Evolutionary conservation across 2,888 invertebrate genomes (phyloP), one percentile per base, ranked within the genome.

Genomic region (Drepanosiphum platanoidis): DNA sequence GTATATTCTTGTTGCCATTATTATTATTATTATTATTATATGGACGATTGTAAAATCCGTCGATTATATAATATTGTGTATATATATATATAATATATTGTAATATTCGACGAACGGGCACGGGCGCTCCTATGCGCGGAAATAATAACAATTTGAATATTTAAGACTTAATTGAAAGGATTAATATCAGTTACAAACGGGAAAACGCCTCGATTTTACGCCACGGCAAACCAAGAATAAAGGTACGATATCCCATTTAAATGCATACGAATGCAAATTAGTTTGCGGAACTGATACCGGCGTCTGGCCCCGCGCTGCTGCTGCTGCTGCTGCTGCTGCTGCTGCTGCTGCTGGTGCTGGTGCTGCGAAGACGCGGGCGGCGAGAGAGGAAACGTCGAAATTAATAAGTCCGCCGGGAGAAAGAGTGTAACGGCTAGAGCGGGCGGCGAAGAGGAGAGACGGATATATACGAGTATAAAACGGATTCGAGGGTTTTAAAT

Each of bases 121-220:
- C 22, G 52, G 27, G 13, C 27, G 32, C 30, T 27, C 3, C 58
- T n/a, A n/a, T 18, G 18, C 52, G 52, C 13, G 34, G 52, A 34
- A 74, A 52, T 52, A 74, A 74, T 74, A 74, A 74, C 52, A 32
- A 74, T 74, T 74, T 74, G 74, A 74, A 74, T 79, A 66, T 66
- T 42, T 42, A 32, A 79, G 42, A 66, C 42, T 79, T 46, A 79
- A 79, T 79, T 66, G 66, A 79, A 79, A 42, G 78, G 66, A 79
- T 66, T 66, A 46, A 66, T 42, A 66, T 79, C 66, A 32, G 74
- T 74, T 52, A n/a, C 52, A n/a, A 74, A 74, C 46, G 22, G 30
- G 22, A 32, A 46, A 9, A 52, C 74, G 8, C 2, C 74, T 74
- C 46, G 74, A 74, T 74, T 74, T 52, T 52, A 74, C 34, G 22